Percentiles rank a stretch among this genome's conserved stretches.
Conservation (phyloP, 2,113 vertebrate genomes). For the Pomatorhinus ruficollis region DNA sequence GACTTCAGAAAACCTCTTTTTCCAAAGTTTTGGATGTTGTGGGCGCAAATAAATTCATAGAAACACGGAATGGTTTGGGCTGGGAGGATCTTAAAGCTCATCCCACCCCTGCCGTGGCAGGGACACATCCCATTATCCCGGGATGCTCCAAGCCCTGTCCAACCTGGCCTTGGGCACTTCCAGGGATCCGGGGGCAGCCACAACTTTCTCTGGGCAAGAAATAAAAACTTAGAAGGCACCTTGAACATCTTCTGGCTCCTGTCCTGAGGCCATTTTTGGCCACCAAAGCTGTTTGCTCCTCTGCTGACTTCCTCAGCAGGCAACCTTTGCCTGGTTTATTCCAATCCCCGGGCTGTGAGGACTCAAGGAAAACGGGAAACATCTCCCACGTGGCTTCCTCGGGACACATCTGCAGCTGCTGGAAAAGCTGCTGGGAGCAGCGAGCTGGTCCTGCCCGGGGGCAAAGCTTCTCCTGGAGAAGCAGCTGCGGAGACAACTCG, state of each 20-base stretch:
- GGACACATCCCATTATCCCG: accelerated
- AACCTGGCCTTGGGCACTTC: accelerated
- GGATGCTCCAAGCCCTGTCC: accelerated
- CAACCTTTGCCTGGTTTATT: neutral
- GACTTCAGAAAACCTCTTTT: neutral
- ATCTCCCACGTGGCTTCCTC: neutral
- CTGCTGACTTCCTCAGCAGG: neutral
- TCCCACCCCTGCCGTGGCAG: neutral
- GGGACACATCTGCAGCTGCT: neutral
- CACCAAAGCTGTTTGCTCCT: neutral
- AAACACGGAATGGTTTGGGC: neutral
- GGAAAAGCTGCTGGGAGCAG: neutral
- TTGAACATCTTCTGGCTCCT: neutral
- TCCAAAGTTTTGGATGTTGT: accelerated
- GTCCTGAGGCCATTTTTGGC: neutral
- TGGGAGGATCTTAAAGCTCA: neutral
- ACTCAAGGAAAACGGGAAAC: neutral
- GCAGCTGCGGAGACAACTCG: neutral
- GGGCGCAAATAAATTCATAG: neutral
- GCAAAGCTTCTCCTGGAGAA: neutral
- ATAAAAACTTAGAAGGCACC: neutral
- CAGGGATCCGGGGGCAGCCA: neutral
- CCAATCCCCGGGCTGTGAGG: neutral
- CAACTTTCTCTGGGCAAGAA: neutral
- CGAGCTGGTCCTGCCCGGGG: neutral